Evolutionary conservation across 2,113 vertebrate species (phyloP), one percentile per base, ranked within the genome.

Genomic region (Atrichornis clamosus): DNA sequence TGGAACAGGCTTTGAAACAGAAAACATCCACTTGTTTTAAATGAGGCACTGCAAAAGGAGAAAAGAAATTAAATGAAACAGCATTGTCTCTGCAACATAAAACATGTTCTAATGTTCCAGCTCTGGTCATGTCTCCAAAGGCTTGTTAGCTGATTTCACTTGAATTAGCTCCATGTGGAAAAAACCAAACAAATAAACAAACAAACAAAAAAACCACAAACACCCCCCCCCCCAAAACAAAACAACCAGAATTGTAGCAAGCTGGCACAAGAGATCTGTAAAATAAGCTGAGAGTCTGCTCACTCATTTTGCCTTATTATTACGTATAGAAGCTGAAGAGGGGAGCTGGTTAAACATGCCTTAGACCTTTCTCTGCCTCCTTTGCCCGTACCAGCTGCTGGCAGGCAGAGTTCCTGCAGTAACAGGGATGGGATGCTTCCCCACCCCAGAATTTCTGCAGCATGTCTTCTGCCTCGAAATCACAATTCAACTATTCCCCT

Each of bases 81-180:
- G 76, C 83, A 90, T 19, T 49, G 74, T 84, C 65, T 60, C 87
- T 96, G 85, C 49, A 95, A 60, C 35, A 75, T 53, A 41, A 87
- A 92, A 82, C 33, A 77, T 24, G 22, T 83, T 92, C 19, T 91
- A 87, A 64, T 39, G 19, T 88, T 93, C 68, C 58, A 89, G 28
- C 18, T 50, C 35, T 56, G 39, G 35, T 47, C 24, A 11, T 9
- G 44, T 24, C 33, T 85, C 79, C 35, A 63, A 79, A 89, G 6
- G 35, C 39, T 69, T 44, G 30, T 70, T 60, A 65, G 44, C 23
- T 23, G 56, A 79, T 59, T 89, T 78, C 52, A 74, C 19, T 55
- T 75, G 27, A 82, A 82, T 72, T 70, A 75, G 22, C 15, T 75
- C 35, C 20, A 74, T 28, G 46, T 32, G 13, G 4, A 22, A 26